Evolutionary conservation across 2,113 vertebrate genomes (phyloP).

Genomic region (Melanerpes aurifrons): DNA sequence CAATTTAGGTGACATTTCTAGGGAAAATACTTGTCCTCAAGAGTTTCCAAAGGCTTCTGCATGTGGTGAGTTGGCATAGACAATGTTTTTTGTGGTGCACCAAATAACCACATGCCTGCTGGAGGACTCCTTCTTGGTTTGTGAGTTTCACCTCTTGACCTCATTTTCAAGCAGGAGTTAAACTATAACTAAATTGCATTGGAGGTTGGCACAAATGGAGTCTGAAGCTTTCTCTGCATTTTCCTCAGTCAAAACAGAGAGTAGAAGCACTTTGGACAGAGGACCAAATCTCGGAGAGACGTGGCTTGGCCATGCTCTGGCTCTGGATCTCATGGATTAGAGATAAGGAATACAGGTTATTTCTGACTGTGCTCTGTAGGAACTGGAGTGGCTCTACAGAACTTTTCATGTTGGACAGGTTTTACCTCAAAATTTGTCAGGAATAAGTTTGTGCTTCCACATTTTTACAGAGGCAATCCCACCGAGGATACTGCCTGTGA

Average conservation of each 20-base stretch:
- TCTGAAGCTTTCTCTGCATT: conserved; percentile 32
- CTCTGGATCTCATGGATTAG: neutral
- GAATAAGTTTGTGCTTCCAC: neutral
- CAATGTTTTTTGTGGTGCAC: conserved; percentile 23
- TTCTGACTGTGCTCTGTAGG: neutral
- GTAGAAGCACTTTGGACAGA: conserved; percentile 46
- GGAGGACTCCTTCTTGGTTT: conserved; percentile 40
- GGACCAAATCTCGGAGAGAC: neutral
- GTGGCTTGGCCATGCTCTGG: neutral
- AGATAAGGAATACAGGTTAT: neutral
- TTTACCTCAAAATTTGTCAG: neutral
- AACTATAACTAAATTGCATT: conserved; percentile 62
- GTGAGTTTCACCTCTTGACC: conserved; percentile 60
- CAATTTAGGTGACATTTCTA: neutral
- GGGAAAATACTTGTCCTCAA: neutral
- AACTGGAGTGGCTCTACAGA: neutral
- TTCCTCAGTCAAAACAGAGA: conserved; percentile 55
- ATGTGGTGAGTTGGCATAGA: neutral
- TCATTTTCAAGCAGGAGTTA: conserved; percentile 64
- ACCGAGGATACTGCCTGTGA: neutral
- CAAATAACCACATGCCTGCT: neutral
- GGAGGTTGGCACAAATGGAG: conserved; percentile 29
- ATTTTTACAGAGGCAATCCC: fast-evolving
- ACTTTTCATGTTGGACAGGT: neutral
- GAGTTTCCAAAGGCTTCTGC: neutral